phyloP scores from a whole-genome alignment of 1,140 invertebrate genomes.

The Matsumurasca onukii region DNA sequence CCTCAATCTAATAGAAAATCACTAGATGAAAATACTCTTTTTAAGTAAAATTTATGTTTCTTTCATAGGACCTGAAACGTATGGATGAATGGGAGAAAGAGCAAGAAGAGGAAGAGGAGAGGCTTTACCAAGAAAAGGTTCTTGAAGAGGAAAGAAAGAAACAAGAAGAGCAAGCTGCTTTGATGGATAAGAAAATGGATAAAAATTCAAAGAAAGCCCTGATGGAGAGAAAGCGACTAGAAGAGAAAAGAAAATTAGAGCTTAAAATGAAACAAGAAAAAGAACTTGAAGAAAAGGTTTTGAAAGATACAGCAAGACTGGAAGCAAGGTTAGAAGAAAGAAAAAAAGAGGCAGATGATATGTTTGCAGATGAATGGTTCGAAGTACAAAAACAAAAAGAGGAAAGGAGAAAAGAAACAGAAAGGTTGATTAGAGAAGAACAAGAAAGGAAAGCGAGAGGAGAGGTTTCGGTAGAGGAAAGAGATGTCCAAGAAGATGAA shows the following conservation, averaged over 20 bases:
- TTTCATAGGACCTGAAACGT: slow-evolving; percentile 7
- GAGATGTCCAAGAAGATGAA: not conserved
- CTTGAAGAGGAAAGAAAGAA: not conserved
- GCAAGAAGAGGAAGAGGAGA: slow-evolving; percentile 45
- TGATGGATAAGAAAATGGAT: too few relatives aligned
- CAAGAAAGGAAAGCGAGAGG: not conserved
- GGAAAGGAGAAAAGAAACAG: not conserved
- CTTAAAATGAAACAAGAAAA: slow-evolving; percentile 30
- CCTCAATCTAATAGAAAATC: too few relatives aligned
- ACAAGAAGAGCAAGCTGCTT: not conserved
- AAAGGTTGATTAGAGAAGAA: not conserved
- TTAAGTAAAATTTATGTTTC: not conserved
- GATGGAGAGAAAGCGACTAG: too few relatives aligned
- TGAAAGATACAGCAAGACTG: not conserved
- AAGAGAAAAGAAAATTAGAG: slow-evolving; percentile 44
- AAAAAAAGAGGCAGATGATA: slow-evolving; percentile 1
- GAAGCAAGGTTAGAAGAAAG: not conserved
- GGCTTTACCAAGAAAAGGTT: not conserved
- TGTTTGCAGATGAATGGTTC: slow-evolving; percentile 10
- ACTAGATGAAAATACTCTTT: too few relatives aligned
- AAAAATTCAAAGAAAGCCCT: too few relatives aligned
- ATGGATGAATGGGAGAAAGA: slow-evolving; percentile 6
- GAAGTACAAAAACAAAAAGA: not conserved
- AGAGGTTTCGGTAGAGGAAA: not conserved
- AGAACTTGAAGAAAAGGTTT: not conserved